Conservation (phyloP, 2,113 vertebrate species). For the Amblyornis subalaris region DNA sequence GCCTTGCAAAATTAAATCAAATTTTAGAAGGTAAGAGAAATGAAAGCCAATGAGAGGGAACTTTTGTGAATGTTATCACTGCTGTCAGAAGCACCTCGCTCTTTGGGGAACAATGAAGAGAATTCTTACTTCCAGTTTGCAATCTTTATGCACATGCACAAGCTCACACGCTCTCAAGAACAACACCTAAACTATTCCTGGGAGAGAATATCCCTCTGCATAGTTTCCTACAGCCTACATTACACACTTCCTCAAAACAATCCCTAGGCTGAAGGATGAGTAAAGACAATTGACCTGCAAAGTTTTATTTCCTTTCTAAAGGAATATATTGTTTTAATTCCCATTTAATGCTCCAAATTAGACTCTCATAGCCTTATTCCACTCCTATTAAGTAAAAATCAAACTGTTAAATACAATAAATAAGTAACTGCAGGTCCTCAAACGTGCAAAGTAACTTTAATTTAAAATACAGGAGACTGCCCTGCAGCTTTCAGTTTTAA, state of each 20-base stretch:
- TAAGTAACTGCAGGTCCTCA: background rate
- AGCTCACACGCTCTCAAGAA: background rate
- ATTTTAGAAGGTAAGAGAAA: conserved; percentile 39
- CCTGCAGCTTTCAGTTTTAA: background rate
- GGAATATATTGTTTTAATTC: background rate
- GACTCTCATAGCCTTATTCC: background rate
- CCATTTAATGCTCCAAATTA: background rate
- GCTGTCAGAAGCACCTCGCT: background rate
- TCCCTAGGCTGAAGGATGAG: background rate
- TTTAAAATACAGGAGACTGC: background rate
- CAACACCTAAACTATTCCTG: background rate
- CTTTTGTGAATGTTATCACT: background rate
- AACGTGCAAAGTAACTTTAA: background rate
- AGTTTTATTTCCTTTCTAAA: background rate
- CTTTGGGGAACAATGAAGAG: background rate
- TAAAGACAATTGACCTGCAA: background rate
- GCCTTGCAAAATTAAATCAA: conserved; percentile 39
- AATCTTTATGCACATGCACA: background rate
- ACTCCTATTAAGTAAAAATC: background rate
- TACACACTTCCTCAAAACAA: background rate
- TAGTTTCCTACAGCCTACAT: background rate
- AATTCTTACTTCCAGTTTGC: background rate
- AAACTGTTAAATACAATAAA: background rate
- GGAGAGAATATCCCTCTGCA: background rate
- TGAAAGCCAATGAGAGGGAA: background rate